Conservation (phyloP, 2,888 invertebrate species). For the Pachycephus smyrnensis region DNA sequence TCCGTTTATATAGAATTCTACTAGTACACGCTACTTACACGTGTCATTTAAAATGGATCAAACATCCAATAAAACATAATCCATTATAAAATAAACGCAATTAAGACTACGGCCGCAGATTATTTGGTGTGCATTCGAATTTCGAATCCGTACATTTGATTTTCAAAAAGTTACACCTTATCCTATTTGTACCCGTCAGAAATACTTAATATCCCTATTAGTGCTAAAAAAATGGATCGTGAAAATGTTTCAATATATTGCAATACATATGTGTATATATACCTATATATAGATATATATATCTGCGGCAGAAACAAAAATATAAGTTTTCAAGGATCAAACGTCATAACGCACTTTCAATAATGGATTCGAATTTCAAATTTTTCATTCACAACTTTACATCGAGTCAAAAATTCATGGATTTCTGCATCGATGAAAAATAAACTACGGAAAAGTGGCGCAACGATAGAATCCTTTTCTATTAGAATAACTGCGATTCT, state of each 20-base stretch:
- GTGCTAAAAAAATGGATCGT: conserved; percentile 21
- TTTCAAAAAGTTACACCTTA: conserved; percentile 50
- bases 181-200: conserved; percentile 66
- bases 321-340: background rate
- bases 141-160: conserved; percentile 52
- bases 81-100: background rate
- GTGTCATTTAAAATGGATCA: background rate
- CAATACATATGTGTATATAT: conserved; percentile 20
- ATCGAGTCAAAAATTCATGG: background rate
- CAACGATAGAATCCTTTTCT: background rate
- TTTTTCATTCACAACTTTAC: background rate
- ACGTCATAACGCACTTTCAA: background rate
- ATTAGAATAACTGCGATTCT: background rate
- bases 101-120: conserved; percentile 26
- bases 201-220: conserved; percentile 51
- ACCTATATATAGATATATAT: conserved; percentile 8
- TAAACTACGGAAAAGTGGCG: background rate
- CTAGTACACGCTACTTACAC: background rate
- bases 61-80: background rate
- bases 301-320: conserved; percentile 29
- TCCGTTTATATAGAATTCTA: background rate
- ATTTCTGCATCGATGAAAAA: background rate
- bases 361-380: background rate
- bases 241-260: conserved; percentile 38
- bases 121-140: conserved; percentile 46